Percentiles rank a stretch among this genome's conserved stretches.
These are phyloP conservation scores for Staurois parvus DNA, from an alignment of 2,797 vertebrate genomes.

Conservation along the genomic window DNA sequence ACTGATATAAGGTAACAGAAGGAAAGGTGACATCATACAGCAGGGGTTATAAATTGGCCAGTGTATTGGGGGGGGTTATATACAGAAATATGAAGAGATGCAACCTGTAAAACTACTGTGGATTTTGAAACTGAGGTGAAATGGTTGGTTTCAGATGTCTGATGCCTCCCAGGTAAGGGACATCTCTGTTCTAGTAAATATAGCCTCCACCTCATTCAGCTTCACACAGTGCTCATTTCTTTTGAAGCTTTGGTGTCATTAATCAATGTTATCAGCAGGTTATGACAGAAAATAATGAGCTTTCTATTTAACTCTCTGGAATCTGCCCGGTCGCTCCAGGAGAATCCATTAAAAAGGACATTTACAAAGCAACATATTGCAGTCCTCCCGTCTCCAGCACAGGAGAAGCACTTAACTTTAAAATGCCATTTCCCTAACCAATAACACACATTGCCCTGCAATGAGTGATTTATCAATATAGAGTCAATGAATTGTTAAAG, in stretches of 20 bases:
- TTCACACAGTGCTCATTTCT: slow-evolving; percentile 44
- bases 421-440: not conserved
- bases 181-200: slow-evolving; percentile 9
- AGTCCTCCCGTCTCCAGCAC: not conserved
- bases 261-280: slow-evolving; percentile 54
- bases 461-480: not conserved
- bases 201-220: slow-evolving; percentile 13
- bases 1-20: too few relatives aligned
- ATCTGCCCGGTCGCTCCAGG: slow-evolving; percentile 36
- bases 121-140: not conserved
- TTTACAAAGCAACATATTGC: slow-evolving; percentile 17
- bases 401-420: slow-evolving; percentile 5
- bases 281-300: slow-evolving; percentile 59
- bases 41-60: too few relatives aligned
- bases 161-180: slow-evolving; percentile 32
- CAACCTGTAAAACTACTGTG: not conserved
- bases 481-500: slow-evolving; percentile 2
- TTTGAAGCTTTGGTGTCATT: slow-evolving; percentile 54
- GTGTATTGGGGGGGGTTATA: not conserved
- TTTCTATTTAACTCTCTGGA: slow-evolving; percentile 47
- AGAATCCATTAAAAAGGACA: slow-evolving; percentile 43
- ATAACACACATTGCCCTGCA: not conserved
- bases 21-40: too few relatives aligned
- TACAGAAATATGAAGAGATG: not conserved
- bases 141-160: not conserved